Evolutionary conservation across 1,140 invertebrate genomes (phyloP).

Genomic region (Gryllus bimaculatus): DNA sequence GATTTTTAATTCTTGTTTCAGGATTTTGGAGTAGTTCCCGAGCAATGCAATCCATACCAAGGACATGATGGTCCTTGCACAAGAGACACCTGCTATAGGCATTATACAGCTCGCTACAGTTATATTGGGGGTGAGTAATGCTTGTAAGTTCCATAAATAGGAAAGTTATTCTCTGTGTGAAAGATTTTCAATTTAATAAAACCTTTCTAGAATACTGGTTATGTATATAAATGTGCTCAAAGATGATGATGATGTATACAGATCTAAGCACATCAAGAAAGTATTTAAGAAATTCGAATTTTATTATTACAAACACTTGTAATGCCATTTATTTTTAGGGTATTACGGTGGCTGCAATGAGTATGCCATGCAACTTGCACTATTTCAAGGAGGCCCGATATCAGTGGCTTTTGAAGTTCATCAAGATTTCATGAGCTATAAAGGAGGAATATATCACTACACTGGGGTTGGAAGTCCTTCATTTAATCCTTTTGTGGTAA

Average conservation of each 20-base stretch:
- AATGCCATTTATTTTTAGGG: conserved; percentile 18
- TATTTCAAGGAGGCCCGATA: conserved; percentile 42
- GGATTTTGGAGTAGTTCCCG: conserved; percentile 41
- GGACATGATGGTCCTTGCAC: conserved; percentile 31
- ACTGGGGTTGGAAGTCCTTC: conserved; percentile 29
- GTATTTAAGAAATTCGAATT: neutral
- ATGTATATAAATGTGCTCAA: too few species aligned
- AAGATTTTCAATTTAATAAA: neutral
- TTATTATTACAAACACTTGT: neutral
- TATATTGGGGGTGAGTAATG: conserved; percentile 36
- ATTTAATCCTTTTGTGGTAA: conserved; percentile 33
- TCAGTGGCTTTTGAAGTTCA: conserved; percentile 43
- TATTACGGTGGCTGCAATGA: conserved; percentile 41
- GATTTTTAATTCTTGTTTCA: conserved; percentile 26
- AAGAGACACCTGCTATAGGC: conserved; percentile 33
- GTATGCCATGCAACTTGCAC: conserved; percentile 38
- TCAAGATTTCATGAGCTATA: conserved; percentile 37
- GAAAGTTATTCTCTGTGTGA: neutral
- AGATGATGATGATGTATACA: too few species aligned
- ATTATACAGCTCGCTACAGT: conserved; percentile 38
- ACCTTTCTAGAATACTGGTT: too few species aligned
- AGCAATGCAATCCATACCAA: conserved; percentile 40
- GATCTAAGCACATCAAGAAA: neutral
- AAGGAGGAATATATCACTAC: conserved; percentile 36
- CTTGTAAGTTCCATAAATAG: neutral